Base-by-base conservation (phyloP, 92 coral and sea anemone genomes). In the Ricordea florida region DNA sequence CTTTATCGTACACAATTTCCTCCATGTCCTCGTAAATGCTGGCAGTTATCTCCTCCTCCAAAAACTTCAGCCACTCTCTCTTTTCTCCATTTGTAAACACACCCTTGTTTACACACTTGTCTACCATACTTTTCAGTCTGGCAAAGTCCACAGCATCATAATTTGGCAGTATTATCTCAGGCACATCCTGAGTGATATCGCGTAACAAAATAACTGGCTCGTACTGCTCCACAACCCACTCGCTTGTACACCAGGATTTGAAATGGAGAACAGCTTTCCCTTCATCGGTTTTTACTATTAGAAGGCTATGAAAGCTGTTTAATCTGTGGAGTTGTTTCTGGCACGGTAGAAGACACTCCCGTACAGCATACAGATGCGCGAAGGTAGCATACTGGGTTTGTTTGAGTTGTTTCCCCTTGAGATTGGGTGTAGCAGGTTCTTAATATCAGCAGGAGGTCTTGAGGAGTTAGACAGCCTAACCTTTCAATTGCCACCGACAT, bases 341-440 rank as follows among this genome's bases (percentile, higher is more conserved):
- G 57, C 56, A 23, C 0, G 88, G 93, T 16, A 22, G 46, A 6
- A 82, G 10, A 85, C 88, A 82, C 48, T 87, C 93, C 18, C 80
- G 4, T 22, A 78, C 40, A 7, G 89, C 86, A 29, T 69, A 83
- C 25, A 78, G 5, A 23, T 78, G 79, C 22, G 79, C 56, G 1
- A 78, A 16, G 1, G 57, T 79, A 2, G 80, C 86, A 32, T 59
- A 88, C 45, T 83, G 93, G 6, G 81, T 69, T 57, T 30, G 45
- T 79, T 27, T 70, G 74, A 1, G 63, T 77, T 11, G 82, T 81
- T 4, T 78, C 80, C 7, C 84, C 89, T 72, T 78, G 84, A 10
- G 32, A 35, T 13, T 88, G 93, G 14, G 7, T 88, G 81, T 82
- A 79, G 25, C 93, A 83, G 14, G 7, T 22, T 42, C 83, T 41